These are phyloP conservation scores for Urocitellus parryii DNA, from an alignment of 2,113 vertebrate genomes.

Conservation along the genomic window DNA sequence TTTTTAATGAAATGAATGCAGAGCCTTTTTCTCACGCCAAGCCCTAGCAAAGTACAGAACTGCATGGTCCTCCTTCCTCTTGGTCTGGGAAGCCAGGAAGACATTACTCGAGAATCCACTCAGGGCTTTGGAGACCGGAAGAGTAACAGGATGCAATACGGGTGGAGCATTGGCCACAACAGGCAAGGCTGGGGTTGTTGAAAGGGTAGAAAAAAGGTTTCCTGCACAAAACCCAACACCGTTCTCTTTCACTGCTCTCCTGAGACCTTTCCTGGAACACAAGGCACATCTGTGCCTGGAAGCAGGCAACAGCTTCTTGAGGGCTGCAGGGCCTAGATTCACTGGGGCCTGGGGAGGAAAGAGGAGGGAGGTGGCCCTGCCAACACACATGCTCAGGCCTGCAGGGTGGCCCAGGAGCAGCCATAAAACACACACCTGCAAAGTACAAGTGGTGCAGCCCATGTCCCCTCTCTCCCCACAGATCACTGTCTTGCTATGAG, in stretches of 20 bases:
- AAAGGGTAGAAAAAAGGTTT: constrained; percentile 77
- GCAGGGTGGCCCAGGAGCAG: constrained; percentile 73
- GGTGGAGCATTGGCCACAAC: constrained; percentile 57
- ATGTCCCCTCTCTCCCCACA: background rate
- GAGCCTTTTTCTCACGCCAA: constrained; percentile 71
- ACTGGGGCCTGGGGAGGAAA: background rate
- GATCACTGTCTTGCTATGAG: background rate
- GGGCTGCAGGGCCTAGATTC: constrained; percentile 29
- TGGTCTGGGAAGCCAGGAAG: constrained; percentile 71
- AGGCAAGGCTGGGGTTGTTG: constrained; percentile 68
- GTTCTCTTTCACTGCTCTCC: constrained; percentile 81
- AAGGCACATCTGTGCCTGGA: constrained; percentile 65
- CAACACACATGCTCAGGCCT: constrained; percentile 75
- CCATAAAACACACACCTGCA: constrained; percentile 75
- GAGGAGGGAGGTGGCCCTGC: background rate
- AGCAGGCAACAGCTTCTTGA: constrained; percentile 65
- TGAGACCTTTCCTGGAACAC: constrained; percentile 69
- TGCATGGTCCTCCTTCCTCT: constrained; percentile 60
- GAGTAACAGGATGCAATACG: background rate
- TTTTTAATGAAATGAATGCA: constrained; percentile 11
- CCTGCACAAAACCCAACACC: constrained; percentile 75
- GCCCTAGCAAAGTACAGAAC: constrained; percentile 69
- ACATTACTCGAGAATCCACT: constrained; percentile 72
- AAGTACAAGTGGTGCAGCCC: background rate
- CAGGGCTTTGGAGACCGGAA: constrained; percentile 78